Conservation (phyloP, 2,113 vertebrate species). For the Ptyas mucosa region DNA sequence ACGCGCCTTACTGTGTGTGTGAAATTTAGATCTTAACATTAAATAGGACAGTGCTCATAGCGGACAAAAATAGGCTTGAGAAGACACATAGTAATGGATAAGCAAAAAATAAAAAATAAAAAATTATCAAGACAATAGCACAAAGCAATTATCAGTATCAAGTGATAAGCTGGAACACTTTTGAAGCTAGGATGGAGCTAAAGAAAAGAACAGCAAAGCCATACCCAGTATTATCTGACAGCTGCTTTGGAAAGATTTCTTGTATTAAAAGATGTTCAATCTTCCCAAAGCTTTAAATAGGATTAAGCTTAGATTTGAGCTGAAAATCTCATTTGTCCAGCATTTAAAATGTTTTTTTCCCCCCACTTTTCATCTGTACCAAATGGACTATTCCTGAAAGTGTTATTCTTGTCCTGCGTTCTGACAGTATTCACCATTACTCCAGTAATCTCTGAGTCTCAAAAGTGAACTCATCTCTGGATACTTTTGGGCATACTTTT, state of each 20-base stretch:
- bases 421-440: neutral
- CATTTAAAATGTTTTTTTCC: neutral
- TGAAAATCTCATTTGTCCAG: slow-evolving; percentile 40
- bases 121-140: neutral
- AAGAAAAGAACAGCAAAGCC: slow-evolving; percentile 10
- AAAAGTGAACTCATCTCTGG: neutral
- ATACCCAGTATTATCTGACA: slow-evolving; percentile 14
- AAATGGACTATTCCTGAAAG: slow-evolving; percentile 13
- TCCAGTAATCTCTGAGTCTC: neutral
- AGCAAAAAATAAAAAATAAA: neutral
- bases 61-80: neutral
- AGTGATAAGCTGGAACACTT: neutral
- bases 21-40: neutral
- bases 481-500: neutral
- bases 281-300: slow-evolving; percentile 39
- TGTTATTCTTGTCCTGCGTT: neutral
- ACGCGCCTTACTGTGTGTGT: neutral
- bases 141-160: neutral
- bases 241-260: slow-evolving; percentile 31
- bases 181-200: neutral
- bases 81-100: neutral
- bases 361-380: neutral
- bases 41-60: neutral
- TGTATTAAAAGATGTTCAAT: slow-evolving; percentile 36
- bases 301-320: slow-evolving; percentile 28